phyloP scores from a whole-genome alignment of 2,797 vertebrate genomes.

The Sarcophilus harrisii region DNA sequence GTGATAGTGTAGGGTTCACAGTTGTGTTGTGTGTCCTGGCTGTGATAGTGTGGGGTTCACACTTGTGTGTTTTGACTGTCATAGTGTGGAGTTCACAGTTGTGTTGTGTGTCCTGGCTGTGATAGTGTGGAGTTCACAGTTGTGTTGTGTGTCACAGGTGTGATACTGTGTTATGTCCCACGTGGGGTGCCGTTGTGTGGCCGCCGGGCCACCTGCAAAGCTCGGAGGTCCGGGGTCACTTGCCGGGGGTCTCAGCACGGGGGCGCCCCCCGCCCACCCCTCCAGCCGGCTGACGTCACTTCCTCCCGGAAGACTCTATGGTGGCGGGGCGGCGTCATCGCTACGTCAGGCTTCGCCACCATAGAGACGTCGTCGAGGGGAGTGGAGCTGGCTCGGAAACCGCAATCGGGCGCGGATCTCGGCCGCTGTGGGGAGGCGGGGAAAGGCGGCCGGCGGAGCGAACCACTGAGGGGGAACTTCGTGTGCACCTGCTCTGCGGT shows the following conservation, averaged over 20 bases:
- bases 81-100: not conserved
- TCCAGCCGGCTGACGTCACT: not conserved
- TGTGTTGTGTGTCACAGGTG: not conserved
- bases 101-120: constrained; percentile 3
- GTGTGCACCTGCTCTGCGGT: constrained; percentile 21
- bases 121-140: not conserved
- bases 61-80: constrained; percentile 13
- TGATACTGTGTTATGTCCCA: constrained; percentile 30
- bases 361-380: constrained; percentile 33
- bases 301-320: constrained; percentile 19
- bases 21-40: not conserved
- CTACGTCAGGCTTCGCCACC: constrained; percentile 9
- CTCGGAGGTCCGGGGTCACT: not conserved
- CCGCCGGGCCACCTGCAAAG: not conserved
- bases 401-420: not conserved
- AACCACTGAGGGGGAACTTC: constrained; percentile 22
- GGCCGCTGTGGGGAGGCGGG: not conserved
- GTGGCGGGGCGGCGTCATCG: constrained; percentile 14
- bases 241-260: not conserved
- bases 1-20: not conserved
- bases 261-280: not conserved
- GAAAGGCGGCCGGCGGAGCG: constrained; percentile 14
- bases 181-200: constrained; percentile 25
- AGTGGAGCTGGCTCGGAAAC: not conserved
- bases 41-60: too few relatives aligned